Percentiles rank a stretch among this genome's conserved stretches.
These are phyloP conservation scores for Chaetura pelagica DNA, from an alignment of 2,113 vertebrate species.

Conservation along the genomic window DNA sequence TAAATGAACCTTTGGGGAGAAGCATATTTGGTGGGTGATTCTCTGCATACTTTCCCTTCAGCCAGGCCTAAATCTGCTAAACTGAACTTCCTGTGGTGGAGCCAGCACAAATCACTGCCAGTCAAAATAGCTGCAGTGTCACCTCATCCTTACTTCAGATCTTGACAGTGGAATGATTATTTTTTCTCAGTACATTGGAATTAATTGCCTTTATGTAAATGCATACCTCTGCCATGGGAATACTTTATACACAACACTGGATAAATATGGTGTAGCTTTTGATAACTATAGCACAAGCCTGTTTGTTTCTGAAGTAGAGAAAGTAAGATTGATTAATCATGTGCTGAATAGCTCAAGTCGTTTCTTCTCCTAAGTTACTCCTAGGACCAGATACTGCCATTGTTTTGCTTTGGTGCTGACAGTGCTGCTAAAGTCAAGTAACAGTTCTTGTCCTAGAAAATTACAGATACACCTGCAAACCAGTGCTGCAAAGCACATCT, in stretches of 20 bases:
- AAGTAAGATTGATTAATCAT: not conserved
- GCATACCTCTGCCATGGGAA: not conserved
- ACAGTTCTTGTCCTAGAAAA: not conserved
- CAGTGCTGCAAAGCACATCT: not conserved
- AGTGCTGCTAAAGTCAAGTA: not conserved
- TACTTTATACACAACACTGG: not conserved
- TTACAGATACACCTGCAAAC: not conserved
- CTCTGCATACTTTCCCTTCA: not conserved
- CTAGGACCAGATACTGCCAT: not conserved
- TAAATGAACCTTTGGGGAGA: not conserved
- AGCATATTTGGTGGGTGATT: not conserved
- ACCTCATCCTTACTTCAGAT: not conserved
- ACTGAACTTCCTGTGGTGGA: not conserved
- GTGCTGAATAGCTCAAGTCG: not conserved
- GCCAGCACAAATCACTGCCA: not conserved
- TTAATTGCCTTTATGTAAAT: not conserved
- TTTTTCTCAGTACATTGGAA: not conserved
- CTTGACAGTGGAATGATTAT: not conserved
- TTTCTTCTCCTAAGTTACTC: not conserved
- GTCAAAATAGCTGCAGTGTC: not conserved
- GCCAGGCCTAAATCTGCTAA: not conserved
- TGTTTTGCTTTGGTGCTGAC: not conserved
- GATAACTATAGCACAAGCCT: not conserved
- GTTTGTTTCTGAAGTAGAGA: not conserved
- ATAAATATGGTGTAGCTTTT: constrained; percentile 3